A percentile compares a stretch with the other conserved stretches of the same genome.
Evolutionary conservation across 2,113 vertebrate species (phyloP).

Genomic region (Prionailurus bengalensis): DNA sequence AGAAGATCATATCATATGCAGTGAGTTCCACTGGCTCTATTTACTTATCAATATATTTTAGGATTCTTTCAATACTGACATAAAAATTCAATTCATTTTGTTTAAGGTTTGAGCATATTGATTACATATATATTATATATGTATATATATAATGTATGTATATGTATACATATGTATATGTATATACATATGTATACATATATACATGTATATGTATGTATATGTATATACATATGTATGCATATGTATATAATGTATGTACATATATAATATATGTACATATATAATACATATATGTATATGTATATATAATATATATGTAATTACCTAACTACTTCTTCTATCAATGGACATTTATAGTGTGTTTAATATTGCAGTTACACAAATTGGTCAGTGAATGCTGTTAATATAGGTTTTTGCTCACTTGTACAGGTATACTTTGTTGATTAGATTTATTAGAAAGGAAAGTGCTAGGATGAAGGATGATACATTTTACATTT

Average conservation of each 20-base stretch:
- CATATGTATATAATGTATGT: too few species aligned
- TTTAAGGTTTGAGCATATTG: neutral
- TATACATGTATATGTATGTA: neutral
- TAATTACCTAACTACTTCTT: neutral
- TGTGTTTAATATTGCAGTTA: neutral
- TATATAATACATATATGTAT: too few species aligned
- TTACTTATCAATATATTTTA: slow-evolving; percentile 22
- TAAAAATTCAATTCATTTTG: neutral
- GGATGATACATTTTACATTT: neutral
- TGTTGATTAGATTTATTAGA: neutral
- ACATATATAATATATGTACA: neutral
- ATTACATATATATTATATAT: neutral
- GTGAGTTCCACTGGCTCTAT: neutral
- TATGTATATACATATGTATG: too few species aligned
- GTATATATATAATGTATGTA: too few species aligned
- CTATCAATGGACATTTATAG: neutral
- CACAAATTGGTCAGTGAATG: neutral
- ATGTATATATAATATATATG: too few species aligned
- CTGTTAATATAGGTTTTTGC: neutral
- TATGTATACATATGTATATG: too few species aligned
- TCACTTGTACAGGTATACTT: neutral
- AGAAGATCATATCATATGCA: neutral
- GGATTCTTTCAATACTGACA: neutral
- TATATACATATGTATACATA: neutral
- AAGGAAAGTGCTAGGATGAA: neutral